Evolutionary conservation across 2,797 vertebrate genomes (phyloP).

Genomic region (Melanotaenia nigrans): DNA sequence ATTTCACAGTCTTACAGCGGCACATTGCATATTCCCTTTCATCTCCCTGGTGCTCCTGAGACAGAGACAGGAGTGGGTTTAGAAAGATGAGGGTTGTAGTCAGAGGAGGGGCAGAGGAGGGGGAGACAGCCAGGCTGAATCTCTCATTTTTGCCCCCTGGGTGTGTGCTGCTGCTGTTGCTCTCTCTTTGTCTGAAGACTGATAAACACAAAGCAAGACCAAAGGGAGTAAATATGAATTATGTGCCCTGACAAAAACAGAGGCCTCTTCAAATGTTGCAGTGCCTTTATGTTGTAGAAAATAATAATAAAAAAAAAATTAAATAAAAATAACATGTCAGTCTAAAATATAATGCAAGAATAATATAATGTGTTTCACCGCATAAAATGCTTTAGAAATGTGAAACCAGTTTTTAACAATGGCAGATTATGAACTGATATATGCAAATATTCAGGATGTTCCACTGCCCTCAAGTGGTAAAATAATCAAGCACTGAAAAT

Average conservation of each 20-base stretch:
- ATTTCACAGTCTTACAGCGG: slow-evolving; percentile 72
- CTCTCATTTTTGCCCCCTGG: slow-evolving; percentile 70
- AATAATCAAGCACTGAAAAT: slow-evolving; percentile 9
- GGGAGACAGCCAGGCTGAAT: slow-evolving; percentile 68
- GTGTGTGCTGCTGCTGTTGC: slow-evolving; percentile 72
- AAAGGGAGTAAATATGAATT: slow-evolving; percentile 64
- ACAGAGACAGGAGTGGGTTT: slow-evolving; percentile 74
- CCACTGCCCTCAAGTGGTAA: slow-evolving; percentile 43
- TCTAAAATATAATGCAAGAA: not conserved
- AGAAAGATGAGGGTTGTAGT: slow-evolving; percentile 69
- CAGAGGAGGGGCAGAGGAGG: slow-evolving; percentile 53
- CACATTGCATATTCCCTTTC: slow-evolving; percentile 80
- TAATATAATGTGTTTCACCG: not conserved
- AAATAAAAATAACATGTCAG: not conserved
- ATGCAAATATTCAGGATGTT: slow-evolving; percentile 2
- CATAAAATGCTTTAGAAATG: not conserved
- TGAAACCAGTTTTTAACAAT: not conserved
- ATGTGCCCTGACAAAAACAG: slow-evolving; percentile 59
- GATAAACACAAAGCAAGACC: slow-evolving; percentile 70
- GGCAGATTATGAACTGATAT: not conserved
- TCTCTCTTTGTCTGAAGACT: slow-evolving; percentile 78
- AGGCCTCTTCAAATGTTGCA: not conserved
- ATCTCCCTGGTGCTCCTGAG: slow-evolving; percentile 78
- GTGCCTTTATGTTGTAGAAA: not conserved
- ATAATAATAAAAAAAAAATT: too few relatives aligned